Base-by-base conservation (phyloP, 2,888 invertebrate genomes). In the Lasioglossum lativentre region DNA sequence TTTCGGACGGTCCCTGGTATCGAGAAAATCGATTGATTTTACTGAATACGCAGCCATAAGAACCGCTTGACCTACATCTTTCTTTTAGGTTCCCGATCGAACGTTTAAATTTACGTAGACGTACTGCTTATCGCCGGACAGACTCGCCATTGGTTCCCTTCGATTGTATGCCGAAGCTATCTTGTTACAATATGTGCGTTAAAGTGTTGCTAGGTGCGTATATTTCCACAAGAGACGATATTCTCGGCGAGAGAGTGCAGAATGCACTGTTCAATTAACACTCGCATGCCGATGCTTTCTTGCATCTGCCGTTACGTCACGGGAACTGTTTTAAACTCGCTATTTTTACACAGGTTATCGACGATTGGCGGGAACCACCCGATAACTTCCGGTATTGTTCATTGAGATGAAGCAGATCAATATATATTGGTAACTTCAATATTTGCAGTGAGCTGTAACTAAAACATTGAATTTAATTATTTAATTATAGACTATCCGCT, bases 1-100 rank as follows among this genome's bases (percentile, higher is more conserved):
- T 42, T 71, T 74, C 27, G 0, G 23, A 2, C n/a, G 10, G 14
- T 4, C 34, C 14, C 6, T 4, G 38, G 27, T 42, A 70, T 68
- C 19, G 4, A 72, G 16, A 5, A 68, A 70, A 47, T 47, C 75
- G 42, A 56, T 72, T 14, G 63, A 76, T 82, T 75, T 80, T 56
- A 56, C 56, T 59, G 72, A 78, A 77, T 70, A 76, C 40, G 30
- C 66, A 27, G 38, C 8, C 56, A 71, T 74, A 27, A 34, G 70
- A 74, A 66, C n/a, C n/a, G 42, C 59, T 70, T 78, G 86, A 84
- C 81, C 84, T 81, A 84, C 47, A 86, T 86, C 59, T 74, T 78
- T 76, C 45, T 72, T 68, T 40, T 45, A 30, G 75, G 66, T 71
- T 16, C 66, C 10, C 66, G 72, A 84, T 86, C 80, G 78, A 84